Evolutionary conservation across 2,797 vertebrate species (phyloP).

Genomic region (Acridotheres tristis): DNA sequence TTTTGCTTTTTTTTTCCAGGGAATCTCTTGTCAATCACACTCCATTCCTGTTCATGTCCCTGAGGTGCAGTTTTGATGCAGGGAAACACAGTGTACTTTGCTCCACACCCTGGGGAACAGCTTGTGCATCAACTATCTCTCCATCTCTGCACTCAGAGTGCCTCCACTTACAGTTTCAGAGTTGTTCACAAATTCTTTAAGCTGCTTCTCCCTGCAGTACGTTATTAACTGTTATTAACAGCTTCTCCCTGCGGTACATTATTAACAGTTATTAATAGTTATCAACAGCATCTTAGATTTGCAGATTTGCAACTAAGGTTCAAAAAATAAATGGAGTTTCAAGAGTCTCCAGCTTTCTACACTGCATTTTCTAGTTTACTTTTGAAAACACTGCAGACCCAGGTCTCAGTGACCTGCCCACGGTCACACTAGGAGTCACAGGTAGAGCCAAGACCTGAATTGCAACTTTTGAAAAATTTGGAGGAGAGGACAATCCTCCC

Average conservation of each 20-base stretch:
- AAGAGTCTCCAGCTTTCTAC: not conserved
- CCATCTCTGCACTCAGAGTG: not conserved
- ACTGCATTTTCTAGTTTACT: not conserved
- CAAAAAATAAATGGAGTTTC: not conserved
- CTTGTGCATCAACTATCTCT: not conserved
- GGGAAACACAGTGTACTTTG: constrained; percentile 2
- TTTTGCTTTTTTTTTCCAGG: not conserved
- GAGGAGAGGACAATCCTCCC: not conserved
- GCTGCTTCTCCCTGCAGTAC: not conserved
- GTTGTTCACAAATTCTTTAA: not conserved
- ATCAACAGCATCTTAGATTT: not conserved
- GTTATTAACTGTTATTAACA: not conserved
- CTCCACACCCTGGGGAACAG: not conserved
- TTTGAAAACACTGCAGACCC: not conserved
- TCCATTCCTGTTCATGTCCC: not conserved
- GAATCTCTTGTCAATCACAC: not conserved
- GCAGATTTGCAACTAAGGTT: not conserved
- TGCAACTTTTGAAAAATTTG: not conserved
- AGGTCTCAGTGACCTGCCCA: not conserved
- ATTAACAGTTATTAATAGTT: not conserved
- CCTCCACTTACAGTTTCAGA: not conserved
- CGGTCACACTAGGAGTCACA: not conserved
- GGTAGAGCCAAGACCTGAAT: not conserved
- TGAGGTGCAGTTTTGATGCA: not conserved
- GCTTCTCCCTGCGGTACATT: not conserved